Base-by-base conservation (phyloP, 2,888 invertebrate species). In the Loripinus fragilis region DNA sequence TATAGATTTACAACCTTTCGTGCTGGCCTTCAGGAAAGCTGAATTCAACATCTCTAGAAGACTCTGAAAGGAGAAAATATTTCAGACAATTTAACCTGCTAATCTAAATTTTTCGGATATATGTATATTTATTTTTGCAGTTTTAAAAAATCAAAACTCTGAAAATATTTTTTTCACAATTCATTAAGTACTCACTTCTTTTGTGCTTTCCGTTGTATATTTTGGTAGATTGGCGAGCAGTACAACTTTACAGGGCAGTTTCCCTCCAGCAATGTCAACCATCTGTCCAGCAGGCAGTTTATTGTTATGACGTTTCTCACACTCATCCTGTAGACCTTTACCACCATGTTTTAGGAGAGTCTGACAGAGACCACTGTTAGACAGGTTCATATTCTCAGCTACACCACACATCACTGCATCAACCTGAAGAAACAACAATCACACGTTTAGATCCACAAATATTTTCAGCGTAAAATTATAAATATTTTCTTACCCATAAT, bases 371-470 rank as follows among this genome's bases (percentile, higher is more conserved):
- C 76, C 74, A 71, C 78, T 77, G 25, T 71, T 73, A 28, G 80
- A 74, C 50, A 83, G 70, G 64, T 84, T 82, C 75, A 87, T 79
- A 30, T 83, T 78, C 28, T 82, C 75, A 1, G 80, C 73, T 3
- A 82, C 82, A 20, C 82, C 83, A 60, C 81, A 82, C 28, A 85
- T 70, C 28, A 86, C 50, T 0, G 84, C 82, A 79, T 86, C 86
- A 70, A 85, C 83, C 86, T 86, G 70, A 2, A 67, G 50, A 15
- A 45, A 67, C 5, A 52, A 25, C n/a, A n/a, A n/a, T n/a, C n/a
- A n/a, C n/a, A n/a, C n/a, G n/a, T n/a, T n/a, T n/a, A n/a, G n/a
- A n/a, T n/a, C n/a, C n/a, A n/a, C n/a, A n/a, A n/a, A n/a, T n/a
- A n/a, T n/a, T n/a, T n/a, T n/a, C n/a, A n/a, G n/a, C n/a, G n/a